phyloP scores from a whole-genome alignment of 2,797 vertebrate species.

The Xenops minutus region DNA sequence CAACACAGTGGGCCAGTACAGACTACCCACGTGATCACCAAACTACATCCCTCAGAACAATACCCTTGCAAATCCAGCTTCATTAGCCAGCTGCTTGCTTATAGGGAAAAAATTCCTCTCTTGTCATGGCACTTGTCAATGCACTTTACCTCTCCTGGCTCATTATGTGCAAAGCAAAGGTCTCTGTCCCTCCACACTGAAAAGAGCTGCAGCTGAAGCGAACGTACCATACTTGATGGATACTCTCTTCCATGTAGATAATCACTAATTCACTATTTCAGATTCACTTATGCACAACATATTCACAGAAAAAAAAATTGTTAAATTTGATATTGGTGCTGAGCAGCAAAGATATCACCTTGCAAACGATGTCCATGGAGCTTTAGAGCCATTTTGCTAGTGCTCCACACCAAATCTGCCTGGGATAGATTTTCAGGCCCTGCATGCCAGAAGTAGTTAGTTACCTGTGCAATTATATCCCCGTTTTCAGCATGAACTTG shows the following conservation, averaged over 20 bases:
- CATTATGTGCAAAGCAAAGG: background rate
- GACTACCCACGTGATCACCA: background rate
- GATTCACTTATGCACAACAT: rapidly evolving
- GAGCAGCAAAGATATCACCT: background rate
- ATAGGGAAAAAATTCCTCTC: background rate
- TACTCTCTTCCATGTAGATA: background rate
- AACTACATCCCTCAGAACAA: background rate
- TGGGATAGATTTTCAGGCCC: background rate
- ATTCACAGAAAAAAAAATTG: background rate
- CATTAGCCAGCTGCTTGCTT: background rate
- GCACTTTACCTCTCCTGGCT: background rate
- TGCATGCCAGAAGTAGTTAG: background rate
- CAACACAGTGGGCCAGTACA: background rate
- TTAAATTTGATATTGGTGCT: background rate
- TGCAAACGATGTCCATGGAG: background rate
- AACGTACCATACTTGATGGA: background rate
- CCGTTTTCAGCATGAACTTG: constrained; percentile 99
- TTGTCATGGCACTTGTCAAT: background rate
- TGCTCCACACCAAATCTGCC: background rate
- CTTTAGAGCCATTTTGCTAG: background rate
- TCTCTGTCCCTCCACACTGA: background rate
- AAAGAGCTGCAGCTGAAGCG: background rate
- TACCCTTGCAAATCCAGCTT: background rate
- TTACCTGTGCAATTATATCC: constrained; percentile 97
- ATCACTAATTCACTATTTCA: background rate